Percentiles rank a stretch among this genome's conserved stretches.
These are phyloP conservation scores for Galaxea fascicularis DNA, from an alignment of 92 coral and sea anemone species.

Conservation along the genomic window DNA sequence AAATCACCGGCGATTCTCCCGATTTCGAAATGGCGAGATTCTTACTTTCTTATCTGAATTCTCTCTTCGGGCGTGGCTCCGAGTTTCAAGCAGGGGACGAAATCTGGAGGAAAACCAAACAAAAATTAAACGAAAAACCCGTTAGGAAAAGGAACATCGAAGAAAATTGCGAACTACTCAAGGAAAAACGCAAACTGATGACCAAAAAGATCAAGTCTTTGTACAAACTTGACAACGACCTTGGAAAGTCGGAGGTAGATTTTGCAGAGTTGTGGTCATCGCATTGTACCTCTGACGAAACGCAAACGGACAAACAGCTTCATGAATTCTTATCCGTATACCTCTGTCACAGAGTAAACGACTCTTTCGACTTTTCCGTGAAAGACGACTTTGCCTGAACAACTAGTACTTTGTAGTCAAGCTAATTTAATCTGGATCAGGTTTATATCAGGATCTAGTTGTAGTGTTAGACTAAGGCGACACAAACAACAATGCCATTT, in stretches of 20 bases:
- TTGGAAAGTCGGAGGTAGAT: conserved; percentile 19
- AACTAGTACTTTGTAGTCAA: too few relatives aligned
- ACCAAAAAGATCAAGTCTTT: conserved; percentile 27
- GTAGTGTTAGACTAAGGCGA: too few relatives aligned
- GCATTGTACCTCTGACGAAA: not conserved
- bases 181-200: conserved; percentile 12
- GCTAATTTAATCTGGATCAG: too few relatives aligned
- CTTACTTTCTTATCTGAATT: conserved; percentile 36
- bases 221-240: conserved; percentile 16
- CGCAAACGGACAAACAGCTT: not conserved
- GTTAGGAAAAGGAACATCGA: not conserved
- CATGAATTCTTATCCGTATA: not conserved
- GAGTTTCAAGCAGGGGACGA: conserved; percentile 53
- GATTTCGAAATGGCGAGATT: conserved; percentile 58
- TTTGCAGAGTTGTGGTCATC: conserved; percentile 13
- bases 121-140: not conserved
- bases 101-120: conserved; percentile 47
- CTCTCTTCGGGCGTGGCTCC: conserved; percentile 44
- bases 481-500: too few relatives aligned
- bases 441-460: too few relatives aligned
- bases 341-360: not conserved
- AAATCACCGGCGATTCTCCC: conserved; percentile 26
- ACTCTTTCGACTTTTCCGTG: not conserved
- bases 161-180: conserved; percentile 17
- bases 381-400: not conserved